These are phyloP conservation scores for Diabrotica virgifera DNA, from an alignment of 1,140 invertebrate genomes.

Conservation along the genomic window DNA sequence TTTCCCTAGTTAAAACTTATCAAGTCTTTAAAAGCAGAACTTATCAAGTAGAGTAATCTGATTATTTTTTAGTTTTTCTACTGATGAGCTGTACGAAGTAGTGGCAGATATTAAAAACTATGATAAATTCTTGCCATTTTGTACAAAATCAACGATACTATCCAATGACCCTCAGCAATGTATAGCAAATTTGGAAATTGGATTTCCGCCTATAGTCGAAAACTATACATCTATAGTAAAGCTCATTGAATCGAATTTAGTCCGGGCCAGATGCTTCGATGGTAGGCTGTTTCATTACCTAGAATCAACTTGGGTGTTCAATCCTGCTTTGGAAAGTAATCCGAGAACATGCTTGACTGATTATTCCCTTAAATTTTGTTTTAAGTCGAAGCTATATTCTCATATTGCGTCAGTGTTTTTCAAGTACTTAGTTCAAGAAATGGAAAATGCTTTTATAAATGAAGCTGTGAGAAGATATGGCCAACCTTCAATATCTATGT, in stretches of 20 bases:
- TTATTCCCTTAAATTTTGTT: slow-evolving; percentile 44
- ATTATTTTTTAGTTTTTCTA: slow-evolving; percentile 73
- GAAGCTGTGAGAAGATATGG: slow-evolving; percentile 82
- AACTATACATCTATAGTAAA: slow-evolving; percentile 87
- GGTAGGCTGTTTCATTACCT: slow-evolving; percentile 89
- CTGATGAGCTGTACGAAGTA: slow-evolving; percentile 92
- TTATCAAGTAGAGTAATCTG: too few relatives aligned
- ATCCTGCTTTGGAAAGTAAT: slow-evolving; percentile 79
- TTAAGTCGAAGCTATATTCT: slow-evolving; percentile 49
- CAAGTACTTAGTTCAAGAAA: slow-evolving; percentile 91
- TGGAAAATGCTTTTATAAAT: slow-evolving; percentile 89
- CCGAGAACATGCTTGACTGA: slow-evolving; percentile 48
- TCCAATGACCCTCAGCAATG: slow-evolving; percentile 54
- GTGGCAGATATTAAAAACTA: slow-evolving; percentile 91
- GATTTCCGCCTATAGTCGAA: slow-evolving; percentile 87
- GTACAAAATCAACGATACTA: slow-evolving; percentile 79
- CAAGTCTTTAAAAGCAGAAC: too few relatives aligned
- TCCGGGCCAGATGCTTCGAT: slow-evolving; percentile 84
- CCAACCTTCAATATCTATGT: slow-evolving; percentile 24
- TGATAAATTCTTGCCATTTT: slow-evolving; percentile 91
- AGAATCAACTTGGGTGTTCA: slow-evolving; percentile 89
- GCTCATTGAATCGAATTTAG: slow-evolving; percentile 68
- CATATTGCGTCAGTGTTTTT: slow-evolving; percentile 91
- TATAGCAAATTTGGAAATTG: slow-evolving; percentile 82
- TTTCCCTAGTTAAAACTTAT: too few relatives aligned